Evolutionary conservation across 2,113 vertebrate species (phyloP).

Genomic region (Gymnocephalus cernua): DNA sequence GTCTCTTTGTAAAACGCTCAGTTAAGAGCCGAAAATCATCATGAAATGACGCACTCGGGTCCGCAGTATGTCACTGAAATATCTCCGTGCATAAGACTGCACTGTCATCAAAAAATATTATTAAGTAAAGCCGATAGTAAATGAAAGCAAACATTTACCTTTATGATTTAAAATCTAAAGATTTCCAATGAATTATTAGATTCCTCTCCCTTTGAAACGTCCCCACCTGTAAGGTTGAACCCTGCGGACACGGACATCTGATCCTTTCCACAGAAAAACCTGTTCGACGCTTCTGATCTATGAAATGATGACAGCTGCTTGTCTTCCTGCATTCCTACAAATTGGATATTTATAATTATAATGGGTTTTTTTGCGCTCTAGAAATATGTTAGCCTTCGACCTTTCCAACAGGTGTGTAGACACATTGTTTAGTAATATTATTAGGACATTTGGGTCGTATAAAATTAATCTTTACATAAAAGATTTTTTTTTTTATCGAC

Average conservation of each 20-base stretch:
- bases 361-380: constrained; percentile 12
- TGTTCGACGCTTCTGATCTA: constrained; percentile 48
- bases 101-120: background rate
- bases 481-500: background rate
- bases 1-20: constrained; percentile 47
- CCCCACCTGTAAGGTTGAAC: constrained; percentile 52
- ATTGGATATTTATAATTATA: constrained; percentile 16
- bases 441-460: background rate
- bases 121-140: background rate
- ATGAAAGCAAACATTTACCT: background rate
- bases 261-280: constrained; percentile 43
- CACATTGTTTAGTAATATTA: background rate
- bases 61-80: constrained; percentile 37
- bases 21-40: constrained; percentile 41
- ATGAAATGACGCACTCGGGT: constrained; percentile 36
- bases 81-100: constrained; percentile 23
- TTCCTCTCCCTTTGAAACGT: constrained; percentile 1
- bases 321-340: constrained; percentile 17
- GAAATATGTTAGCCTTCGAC: constrained; percentile 5
- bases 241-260: constrained; percentile 50
- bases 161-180: background rate
- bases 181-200: constrained; percentile 2
- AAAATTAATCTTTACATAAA: constrained; percentile 4
- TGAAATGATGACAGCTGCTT: constrained; percentile 56
- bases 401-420: constrained; percentile 36